A percentile compares a stretch with the other conserved stretches of the same genome.
phyloP scores from a whole-genome alignment of 2,888 invertebrate genomes.

The Cheilosia grossa region DNA sequence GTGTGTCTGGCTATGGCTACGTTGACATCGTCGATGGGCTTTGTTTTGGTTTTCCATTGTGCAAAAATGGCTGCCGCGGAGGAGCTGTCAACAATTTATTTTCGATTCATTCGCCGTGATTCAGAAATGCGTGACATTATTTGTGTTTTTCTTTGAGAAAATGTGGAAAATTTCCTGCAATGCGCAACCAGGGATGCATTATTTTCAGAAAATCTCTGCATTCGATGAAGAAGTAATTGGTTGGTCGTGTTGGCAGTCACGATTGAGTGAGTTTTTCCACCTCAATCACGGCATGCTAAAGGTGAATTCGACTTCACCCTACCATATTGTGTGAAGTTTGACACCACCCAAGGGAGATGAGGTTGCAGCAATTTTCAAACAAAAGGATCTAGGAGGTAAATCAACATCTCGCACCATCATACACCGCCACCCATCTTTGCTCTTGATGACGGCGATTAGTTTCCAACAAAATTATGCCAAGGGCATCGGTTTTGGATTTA shows the following conservation, averaged over 20 bases:
- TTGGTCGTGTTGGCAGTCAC: conserved; percentile 57
- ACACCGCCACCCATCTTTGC: background rate
- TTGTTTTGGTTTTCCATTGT: conserved; percentile 72
- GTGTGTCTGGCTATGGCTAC: conserved; percentile 40
- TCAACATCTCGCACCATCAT: background rate
- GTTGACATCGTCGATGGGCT: conserved; percentile 56
- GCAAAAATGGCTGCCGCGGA: conserved; percentile 72
- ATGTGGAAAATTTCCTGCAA: background rate
- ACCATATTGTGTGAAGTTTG: background rate
- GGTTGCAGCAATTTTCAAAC: background rate
- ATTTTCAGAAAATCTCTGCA: background rate
- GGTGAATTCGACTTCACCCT: background rate
- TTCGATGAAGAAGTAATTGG: background rate
- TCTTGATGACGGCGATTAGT: conserved; percentile 9
- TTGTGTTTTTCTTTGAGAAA: conserved; percentile 1
- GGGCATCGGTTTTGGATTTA: conserved; percentile 42
- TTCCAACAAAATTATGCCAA: conserved; percentile 37
- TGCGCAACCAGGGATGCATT: background rate
- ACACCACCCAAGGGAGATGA: background rate
- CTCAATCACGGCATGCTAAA: background rate
- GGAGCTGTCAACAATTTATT: conserved; percentile 64
- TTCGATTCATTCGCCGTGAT: conserved; percentile 8
- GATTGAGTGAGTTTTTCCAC: conserved; percentile 30
- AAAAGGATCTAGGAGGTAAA: background rate
- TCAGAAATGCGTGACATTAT: background rate